These are phyloP conservation scores for Noctua janthe DNA, from an alignment of 2,888 invertebrate species.

Conservation along the genomic window DNA sequence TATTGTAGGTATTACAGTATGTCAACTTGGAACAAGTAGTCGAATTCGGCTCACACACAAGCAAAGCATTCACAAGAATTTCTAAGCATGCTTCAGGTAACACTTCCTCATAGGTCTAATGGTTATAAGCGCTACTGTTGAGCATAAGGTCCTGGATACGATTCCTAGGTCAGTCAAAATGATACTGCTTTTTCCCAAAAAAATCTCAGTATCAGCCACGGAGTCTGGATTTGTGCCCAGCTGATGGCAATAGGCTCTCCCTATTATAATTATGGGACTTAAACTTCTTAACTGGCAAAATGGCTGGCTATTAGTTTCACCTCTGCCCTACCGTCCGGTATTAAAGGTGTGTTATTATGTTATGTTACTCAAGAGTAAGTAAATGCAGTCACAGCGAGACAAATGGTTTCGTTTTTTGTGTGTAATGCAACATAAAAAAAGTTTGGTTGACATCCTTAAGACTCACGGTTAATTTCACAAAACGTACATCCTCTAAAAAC, in stretches of 20 bases:
- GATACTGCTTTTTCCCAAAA: not conserved
- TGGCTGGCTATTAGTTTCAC: no score
- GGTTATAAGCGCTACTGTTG: no score
- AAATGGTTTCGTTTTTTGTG: not conserved
- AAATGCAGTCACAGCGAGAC: no score
- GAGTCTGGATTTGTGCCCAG: not conserved
- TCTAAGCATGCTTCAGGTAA: not conserved
- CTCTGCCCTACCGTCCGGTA: no score
- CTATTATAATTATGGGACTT: not conserved
- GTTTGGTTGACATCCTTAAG: not conserved
- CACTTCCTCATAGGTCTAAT: no score
- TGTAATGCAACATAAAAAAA: not conserved
- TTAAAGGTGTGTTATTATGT: no score
- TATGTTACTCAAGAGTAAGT: not conserved
- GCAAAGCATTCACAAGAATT: not conserved
- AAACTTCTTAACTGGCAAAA: not conserved
- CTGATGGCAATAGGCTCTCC: not conserved
- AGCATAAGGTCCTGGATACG: fast-evolving
- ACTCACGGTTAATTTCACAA: no score
- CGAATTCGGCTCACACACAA: not conserved
- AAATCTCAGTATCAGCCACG: not conserved
- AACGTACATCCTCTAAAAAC: no score
- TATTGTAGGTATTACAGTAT: not conserved
- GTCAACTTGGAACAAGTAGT: not conserved
- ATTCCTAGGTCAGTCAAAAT: not conserved